Percentiles rank a stretch among this genome's conserved stretches.
phyloP scores from a whole-genome alignment of 1,140 invertebrate species.

The Drosophila bipectinata region DNA sequence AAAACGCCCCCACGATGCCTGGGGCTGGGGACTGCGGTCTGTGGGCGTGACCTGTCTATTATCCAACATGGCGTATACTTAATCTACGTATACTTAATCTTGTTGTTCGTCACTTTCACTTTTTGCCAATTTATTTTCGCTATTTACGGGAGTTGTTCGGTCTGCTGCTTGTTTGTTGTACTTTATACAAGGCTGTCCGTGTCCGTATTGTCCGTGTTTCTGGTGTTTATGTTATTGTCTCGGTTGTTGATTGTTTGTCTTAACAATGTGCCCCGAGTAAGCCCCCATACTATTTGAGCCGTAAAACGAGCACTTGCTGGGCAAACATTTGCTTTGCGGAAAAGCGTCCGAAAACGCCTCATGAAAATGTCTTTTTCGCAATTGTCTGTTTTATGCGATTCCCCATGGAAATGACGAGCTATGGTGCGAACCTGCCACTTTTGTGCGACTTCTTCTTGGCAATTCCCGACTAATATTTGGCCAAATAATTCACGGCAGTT shows the following conservation, averaged over 20 bases:
- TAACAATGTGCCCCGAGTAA: slow-evolving; percentile 48
- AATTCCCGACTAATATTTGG: slow-evolving; percentile 1
- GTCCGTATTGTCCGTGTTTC: neutral
- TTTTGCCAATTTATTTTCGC: slow-evolving; percentile 69
- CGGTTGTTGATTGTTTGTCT: slow-evolving; percentile 45
- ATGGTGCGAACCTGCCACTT: slow-evolving; percentile 19
- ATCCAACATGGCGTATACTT: slow-evolving; percentile 27
- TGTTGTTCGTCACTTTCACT: slow-evolving; percentile 61
- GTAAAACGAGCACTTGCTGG: slow-evolving; percentile 32
- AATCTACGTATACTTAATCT: slow-evolving; percentile 36
- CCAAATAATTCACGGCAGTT: slow-evolving; percentile 25
- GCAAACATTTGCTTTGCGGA: slow-evolving; percentile 28
- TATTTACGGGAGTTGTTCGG: slow-evolving; percentile 48
- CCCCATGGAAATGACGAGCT: slow-evolving; percentile 27
- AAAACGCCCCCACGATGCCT: slow-evolving; percentile 32
- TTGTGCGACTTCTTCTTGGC: slow-evolving; percentile 1
- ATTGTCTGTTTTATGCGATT: slow-evolving; percentile 19
- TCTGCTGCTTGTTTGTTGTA: slow-evolving; percentile 21
- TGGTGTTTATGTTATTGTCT: slow-evolving; percentile 46
- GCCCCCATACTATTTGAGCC: slow-evolving; percentile 3
- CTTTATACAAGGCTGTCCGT: neutral
- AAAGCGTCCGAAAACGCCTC: slow-evolving; percentile 13
- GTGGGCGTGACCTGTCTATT: slow-evolving; percentile 48
- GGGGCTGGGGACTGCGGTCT: neutral
- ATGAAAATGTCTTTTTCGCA: slow-evolving; percentile 17